A percentile compares a stretch with the other conserved stretches of the same genome.
phyloP scores from a whole-genome alignment of 64 coral and sea anemone genomes.

The Montipora cactus region DNA sequence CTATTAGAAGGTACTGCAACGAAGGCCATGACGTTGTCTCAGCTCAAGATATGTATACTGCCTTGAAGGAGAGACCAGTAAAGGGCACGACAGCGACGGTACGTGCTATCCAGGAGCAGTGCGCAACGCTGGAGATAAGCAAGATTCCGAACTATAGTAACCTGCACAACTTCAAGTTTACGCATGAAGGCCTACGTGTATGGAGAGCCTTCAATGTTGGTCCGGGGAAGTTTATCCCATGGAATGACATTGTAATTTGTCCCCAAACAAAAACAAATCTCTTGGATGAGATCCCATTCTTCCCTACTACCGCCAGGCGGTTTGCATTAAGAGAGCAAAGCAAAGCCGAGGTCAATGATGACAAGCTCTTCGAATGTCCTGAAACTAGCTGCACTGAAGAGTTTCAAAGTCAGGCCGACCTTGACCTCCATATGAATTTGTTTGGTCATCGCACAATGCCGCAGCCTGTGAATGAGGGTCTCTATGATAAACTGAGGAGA shows the following conservation, averaged over 20 bases:
- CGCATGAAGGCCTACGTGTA: conserved; percentile 1
- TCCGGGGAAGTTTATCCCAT: conserved; percentile 28
- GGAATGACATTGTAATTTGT: conserved; percentile 2
- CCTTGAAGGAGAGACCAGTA: too few relatives aligned
- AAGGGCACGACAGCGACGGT: conserved; percentile 35
- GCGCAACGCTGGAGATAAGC: conserved; percentile 11
- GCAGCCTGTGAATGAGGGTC: neutral
- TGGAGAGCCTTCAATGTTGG: conserved; percentile 47
- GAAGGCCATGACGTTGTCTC: conserved; percentile 24
- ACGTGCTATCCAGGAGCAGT: conserved; percentile 2
- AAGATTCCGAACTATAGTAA: conserved; percentile 10
- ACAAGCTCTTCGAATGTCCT: neutral
- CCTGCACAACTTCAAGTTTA: conserved; percentile 33
- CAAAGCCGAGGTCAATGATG: neutral
- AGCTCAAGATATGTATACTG: too few relatives aligned
- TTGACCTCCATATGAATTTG: neutral
- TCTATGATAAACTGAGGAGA: neutral
- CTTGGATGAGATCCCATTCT: neutral
- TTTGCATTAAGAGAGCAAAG: neutral
- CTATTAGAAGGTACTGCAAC: conserved; percentile 41
- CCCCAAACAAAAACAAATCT: neutral
- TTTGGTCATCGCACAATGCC: neutral
- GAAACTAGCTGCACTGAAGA: neutral
- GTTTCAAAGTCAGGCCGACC: neutral
- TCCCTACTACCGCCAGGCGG: neutral